A percentile compares a stretch with the other conserved stretches of the same genome.
Evolutionary conservation across 2,797 vertebrate genomes (phyloP).

Genomic region (Agapornis canus): DNA sequence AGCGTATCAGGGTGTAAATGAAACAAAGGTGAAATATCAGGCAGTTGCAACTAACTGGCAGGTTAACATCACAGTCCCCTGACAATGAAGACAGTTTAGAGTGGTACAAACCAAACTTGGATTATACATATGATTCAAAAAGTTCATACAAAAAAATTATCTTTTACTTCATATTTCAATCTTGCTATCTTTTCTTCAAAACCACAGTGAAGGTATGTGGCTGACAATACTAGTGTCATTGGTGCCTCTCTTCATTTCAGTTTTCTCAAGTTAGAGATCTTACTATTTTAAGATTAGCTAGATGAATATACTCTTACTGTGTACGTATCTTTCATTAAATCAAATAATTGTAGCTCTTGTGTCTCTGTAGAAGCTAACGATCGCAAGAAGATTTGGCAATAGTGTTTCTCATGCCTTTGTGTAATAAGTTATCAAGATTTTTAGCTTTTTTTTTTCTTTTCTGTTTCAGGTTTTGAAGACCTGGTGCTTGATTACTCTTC

Average conservation of each 20-base stretch:
- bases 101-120: not conserved
- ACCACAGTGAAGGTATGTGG: not conserved
- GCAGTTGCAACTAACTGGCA: not conserved
- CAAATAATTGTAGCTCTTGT: conserved; percentile 37
- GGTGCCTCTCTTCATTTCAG: not conserved
- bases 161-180: not conserved
- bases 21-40: not conserved
- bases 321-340: conserved; percentile 57
- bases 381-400: conserved; percentile 13
- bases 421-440: not conserved
- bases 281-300: conserved; percentile 34
- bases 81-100: not conserved
- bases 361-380: conserved; percentile 38
- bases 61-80: not conserved
- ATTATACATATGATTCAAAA: not conserved
- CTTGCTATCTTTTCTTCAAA: not conserved
- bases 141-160: not conserved
- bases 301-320: conserved; percentile 29
- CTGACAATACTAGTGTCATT: not conserved
- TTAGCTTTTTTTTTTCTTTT: not conserved
- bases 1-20: not conserved
- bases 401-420: conserved; percentile 17
- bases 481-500: not conserved
- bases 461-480: not conserved
- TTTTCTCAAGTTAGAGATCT: not conserved